Evolutionary conservation across 30 jellyfish, hydroid and myxozoan species (phyloP).

Genomic region (Pelagia noctiluca): DNA sequence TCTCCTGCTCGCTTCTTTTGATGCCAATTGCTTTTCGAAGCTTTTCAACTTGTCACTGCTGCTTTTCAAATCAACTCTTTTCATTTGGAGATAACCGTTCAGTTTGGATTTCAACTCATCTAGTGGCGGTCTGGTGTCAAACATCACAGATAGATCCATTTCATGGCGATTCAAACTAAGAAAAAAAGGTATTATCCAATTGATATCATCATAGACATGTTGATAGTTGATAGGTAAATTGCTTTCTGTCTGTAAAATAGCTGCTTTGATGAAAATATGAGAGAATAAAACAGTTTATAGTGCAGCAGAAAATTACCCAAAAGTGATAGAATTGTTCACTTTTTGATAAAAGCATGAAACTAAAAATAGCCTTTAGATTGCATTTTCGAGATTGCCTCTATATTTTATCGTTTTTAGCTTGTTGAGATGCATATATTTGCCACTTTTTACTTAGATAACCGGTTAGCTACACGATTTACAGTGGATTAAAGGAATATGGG

Average conservation of each 20-base stretch:
- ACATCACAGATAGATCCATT: slow-evolving; percentile 62
- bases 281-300: neutral
- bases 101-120: slow-evolving; percentile 68
- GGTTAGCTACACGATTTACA: too few relatives aligned
- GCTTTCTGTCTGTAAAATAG: too few relatives aligned
- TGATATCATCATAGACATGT: too few relatives aligned
- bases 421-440: too few relatives aligned
- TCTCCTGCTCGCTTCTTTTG: slow-evolving; percentile 69
- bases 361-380: too few relatives aligned
- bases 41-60: slow-evolving; percentile 25
- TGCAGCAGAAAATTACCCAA: neutral
- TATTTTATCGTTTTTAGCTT: too few relatives aligned
- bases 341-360: too few relatives aligned
- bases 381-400: too few relatives aligned
- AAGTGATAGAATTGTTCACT: neutral
- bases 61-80: slow-evolving; percentile 42
- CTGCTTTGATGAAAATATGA: neutral
- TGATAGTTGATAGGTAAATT: too few relatives aligned
- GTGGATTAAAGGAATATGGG: too few relatives aligned
- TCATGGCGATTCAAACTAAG: slow-evolving; percentile 75
- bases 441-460: too few relatives aligned
- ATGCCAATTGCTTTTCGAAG: slow-evolving; percentile 55
- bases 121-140: slow-evolving; percentile 74
- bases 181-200: too few relatives aligned
- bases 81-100: slow-evolving; percentile 30